Evolutionary conservation across 1,140 invertebrate genomes (phyloP), one percentile per base, ranked within the genome.

Genomic region (Bombus superbus): DNA sequence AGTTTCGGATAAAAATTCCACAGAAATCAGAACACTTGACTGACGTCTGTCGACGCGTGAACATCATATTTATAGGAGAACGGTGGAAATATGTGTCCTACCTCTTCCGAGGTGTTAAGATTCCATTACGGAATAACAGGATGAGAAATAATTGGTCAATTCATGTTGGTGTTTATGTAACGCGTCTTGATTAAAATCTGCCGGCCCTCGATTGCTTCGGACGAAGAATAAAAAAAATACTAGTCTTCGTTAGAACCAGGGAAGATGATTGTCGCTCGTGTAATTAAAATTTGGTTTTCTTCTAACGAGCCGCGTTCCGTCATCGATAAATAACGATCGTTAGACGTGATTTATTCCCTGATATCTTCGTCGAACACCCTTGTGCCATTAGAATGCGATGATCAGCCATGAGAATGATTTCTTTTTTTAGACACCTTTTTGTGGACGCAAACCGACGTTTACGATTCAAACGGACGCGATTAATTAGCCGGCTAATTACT

Each of bases 151-250:
- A 92, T 91, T 88, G 57, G 78, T 73, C 68, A 18, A 74, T 66
- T 77, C 88, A 89, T 59, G n/a, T 83, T 78, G 59, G 10, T 35
- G 74, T 88, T 90, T 92, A 89, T 85, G 59, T 92, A 92, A 92
- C 83, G 15, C 28, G 38, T 64, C 28, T 35, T 3, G 76, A 84
- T 84, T 72, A 11, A 5, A 28, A 40, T 62, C 57, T 64, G 25
- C 10, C 18, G 32, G 32, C 6, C 64, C 64, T 66, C 6, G n/a
- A 66, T 66, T 66, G n/a, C 64, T 32, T 62, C 62, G 28, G n/a
- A 64, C 1, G 62, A 32, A 32, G n/a, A 66, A 32, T 53, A 6
- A 32, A 32, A 32, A 64, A 32, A 66, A 66, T 32, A 64, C 32
- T 13, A n/a, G n/a, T 5, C n/a, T 18, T 64, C 13, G 4, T 8